A percentile compares a stretch with the other conserved stretches of the same genome.
Evolutionary conservation across 2,113 vertebrate genomes (phyloP).

Genomic region (Stegastes partitus): DNA sequence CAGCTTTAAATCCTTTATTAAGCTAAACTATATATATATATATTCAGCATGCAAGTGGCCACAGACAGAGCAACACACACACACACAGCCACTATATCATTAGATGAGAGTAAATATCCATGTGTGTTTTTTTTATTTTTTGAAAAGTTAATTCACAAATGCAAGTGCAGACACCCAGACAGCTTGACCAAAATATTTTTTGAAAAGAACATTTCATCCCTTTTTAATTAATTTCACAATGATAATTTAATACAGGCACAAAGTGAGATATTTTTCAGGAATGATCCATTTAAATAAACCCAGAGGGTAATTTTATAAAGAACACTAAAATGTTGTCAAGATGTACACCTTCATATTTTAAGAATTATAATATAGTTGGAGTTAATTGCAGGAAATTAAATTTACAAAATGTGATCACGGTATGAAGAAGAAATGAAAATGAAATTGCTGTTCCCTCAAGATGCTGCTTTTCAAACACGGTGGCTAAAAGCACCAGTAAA

Average conservation of each 20-base stretch:
- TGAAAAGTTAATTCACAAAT: too few species aligned
- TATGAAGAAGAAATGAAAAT: not conserved
- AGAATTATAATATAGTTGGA: not conserved
- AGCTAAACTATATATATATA: not conserved
- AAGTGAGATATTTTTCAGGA: too few species aligned
- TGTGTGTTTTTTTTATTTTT: not conserved
- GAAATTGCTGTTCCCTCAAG: not conserved
- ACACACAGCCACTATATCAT: not conserved
- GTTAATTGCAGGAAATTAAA: not conserved
- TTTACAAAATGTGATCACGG: not conserved
- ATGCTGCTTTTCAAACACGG: not conserved
- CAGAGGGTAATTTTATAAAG: too few species aligned
- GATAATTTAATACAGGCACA: too few species aligned
- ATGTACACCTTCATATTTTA: not conserved
- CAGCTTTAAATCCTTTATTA: conserved; percentile 11
- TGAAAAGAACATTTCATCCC: too few species aligned
- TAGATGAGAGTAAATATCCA: not conserved
- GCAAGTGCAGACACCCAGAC: not conserved
- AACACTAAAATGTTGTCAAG: too few species aligned
- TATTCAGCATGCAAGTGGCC: not conserved
- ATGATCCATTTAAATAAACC: too few species aligned
- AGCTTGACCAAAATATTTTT: not conserved
- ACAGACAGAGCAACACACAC: not conserved
- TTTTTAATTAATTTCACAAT: too few species aligned
- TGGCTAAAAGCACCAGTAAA: conserved; percentile 5